phyloP scores from a whole-genome alignment of 2,113 vertebrate species.

The Lagenorhynchus albirostris region DNA sequence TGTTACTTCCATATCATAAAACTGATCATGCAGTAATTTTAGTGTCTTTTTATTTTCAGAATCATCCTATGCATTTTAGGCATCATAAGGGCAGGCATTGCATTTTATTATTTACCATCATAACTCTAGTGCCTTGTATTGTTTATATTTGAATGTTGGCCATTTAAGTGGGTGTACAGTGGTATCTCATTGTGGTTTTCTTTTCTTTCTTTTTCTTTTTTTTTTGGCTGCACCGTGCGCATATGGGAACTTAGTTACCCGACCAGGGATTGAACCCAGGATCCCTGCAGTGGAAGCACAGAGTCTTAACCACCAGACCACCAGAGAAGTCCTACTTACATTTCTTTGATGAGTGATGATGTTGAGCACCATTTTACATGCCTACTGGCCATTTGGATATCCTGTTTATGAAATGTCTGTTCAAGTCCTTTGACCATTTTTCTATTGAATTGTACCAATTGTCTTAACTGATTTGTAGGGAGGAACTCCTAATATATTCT shows the following conservation, averaged over 20 bases:
- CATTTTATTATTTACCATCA: background rate
- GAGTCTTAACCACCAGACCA: too few species aligned
- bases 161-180: background rate
- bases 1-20: background rate
- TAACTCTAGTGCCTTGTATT: background rate
- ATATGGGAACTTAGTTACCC: too few species aligned
- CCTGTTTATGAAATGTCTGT: background rate
- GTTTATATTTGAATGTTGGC: background rate
- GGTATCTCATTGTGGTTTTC: background rate
- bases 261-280: too few species aligned
- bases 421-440: background rate
- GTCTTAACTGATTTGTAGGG: background rate
- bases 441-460: background rate
- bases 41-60: background rate
- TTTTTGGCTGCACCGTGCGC: too few species aligned
- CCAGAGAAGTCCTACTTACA: background rate
- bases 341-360: background rate
- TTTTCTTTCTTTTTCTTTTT: background rate
- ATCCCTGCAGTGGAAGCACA: too few species aligned
- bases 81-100: background rate
- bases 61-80: background rate
- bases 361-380: background rate
- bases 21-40: background rate
- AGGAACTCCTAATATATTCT: background rate
- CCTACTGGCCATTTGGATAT: background rate